These are phyloP conservation scores for Plebejus melissa DNA, from an alignment of 2,888 invertebrate genomes.

Conservation along the genomic window DNA sequence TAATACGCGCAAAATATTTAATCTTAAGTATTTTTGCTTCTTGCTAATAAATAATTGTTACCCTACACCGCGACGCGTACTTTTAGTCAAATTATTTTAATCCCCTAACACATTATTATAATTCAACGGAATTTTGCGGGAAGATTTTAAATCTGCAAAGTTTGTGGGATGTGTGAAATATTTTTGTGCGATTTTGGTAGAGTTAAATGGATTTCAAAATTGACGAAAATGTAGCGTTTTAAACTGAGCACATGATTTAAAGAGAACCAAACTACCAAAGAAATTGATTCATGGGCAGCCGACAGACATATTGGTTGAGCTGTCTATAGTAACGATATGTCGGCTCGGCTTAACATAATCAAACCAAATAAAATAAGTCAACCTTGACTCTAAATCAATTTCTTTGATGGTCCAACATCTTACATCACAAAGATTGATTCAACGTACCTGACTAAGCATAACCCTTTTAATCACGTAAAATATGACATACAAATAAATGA, in stretches of 20 bases:
- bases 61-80: constrained; percentile 9
- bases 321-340: too few species aligned
- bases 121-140: background rate
- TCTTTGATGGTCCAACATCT: background rate
- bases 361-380: too few species aligned
- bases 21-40: constrained; percentile 18
- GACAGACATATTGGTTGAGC: too few species aligned
- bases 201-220: background rate
- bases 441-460: constrained; percentile 28
- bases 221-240: background rate
- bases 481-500: constrained; percentile 48
- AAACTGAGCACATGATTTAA: background rate
- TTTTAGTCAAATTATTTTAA: constrained; percentile 16
- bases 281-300: too few species aligned
- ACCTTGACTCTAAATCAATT: too few species aligned
- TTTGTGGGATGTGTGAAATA: background rate
- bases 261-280: too few species aligned
- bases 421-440: constrained; percentile 25
- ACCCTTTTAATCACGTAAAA: constrained; percentile 39
- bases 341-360: background rate
- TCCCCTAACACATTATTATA: constrained; percentile 4
- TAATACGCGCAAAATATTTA: constrained; percentile 17
- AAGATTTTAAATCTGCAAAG: background rate
- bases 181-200: background rate
- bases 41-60: constrained; percentile 11